Percentiles rank a stretch among this genome's conserved stretches.
These are phyloP conservation scores for Aspidoscelis tigris DNA, from an alignment of 2,113 vertebrate species.

Conservation along the genomic window DNA sequence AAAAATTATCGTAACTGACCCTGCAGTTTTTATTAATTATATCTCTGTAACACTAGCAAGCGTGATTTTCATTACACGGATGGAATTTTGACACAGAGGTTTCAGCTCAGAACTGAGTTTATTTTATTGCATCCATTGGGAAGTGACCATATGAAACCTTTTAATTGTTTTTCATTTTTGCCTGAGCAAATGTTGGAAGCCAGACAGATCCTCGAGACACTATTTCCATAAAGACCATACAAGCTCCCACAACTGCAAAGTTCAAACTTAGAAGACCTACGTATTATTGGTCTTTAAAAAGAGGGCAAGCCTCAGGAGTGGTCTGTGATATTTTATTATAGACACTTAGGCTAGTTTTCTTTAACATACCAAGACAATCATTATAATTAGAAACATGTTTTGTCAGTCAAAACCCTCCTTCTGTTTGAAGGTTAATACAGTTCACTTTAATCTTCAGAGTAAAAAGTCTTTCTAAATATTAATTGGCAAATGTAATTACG, in stretches of 20 bases:
- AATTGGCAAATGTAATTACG: slow-evolving; percentile 72
- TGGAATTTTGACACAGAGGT: neutral
- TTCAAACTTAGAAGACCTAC: slow-evolving; percentile 8
- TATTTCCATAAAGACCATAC: slow-evolving; percentile 19
- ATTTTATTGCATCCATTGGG: neutral
- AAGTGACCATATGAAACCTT: slow-evolving; percentile 13
- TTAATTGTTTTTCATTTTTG: neutral
- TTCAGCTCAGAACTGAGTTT: slow-evolving; percentile 12
- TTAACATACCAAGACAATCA: slow-evolving; percentile 65
- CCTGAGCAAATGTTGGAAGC: neutral
- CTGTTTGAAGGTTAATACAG: slow-evolving; percentile 67
- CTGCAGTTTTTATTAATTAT: too few species aligned
- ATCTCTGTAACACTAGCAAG: neutral
- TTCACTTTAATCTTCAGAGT: slow-evolving; percentile 72
- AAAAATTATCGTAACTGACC: too few species aligned
- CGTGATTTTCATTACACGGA: neutral
- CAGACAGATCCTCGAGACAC: neutral
- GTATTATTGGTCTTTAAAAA: slow-evolving; percentile 14
- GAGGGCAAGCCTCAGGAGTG: neutral
- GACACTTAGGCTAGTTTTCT: slow-evolving; percentile 33
- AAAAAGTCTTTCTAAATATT: slow-evolving; percentile 64
- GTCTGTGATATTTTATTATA: slow-evolving; percentile 50
- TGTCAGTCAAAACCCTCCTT: slow-evolving; percentile 63
- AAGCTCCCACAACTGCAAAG: slow-evolving; percentile 14
- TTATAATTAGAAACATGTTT: slow-evolving; percentile 75